These are phyloP conservation scores for Heteronetta atricapilla DNA, from an alignment of 2,113 vertebrate genomes.

Conservation along the genomic window DNA sequence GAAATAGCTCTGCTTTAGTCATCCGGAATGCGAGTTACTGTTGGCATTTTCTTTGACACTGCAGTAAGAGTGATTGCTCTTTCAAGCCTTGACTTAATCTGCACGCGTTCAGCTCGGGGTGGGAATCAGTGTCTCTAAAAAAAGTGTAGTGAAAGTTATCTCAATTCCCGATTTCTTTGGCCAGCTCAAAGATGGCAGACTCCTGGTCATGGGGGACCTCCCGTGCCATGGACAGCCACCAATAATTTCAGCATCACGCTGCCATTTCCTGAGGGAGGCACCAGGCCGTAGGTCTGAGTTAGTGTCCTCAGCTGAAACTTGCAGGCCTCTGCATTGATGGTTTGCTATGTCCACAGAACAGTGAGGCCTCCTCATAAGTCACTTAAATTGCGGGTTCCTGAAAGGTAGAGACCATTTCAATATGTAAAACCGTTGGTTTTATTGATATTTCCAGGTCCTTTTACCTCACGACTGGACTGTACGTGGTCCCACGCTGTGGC, in stretches of 20 bases:
- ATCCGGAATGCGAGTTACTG: background rate
- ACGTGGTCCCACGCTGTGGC: no score
- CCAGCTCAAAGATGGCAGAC: background rate
- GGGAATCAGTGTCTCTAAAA: background rate
- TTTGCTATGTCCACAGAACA: constrained; percentile 25
- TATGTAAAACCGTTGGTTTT: constrained; percentile 14
- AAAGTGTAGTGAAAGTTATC: background rate
- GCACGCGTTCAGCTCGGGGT: background rate
- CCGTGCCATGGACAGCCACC: background rate
- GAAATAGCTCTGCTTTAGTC: constrained; percentile 1
- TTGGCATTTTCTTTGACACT: background rate
- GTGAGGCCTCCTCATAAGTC: constrained; percentile 47
- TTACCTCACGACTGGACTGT: background rate
- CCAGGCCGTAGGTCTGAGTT: constrained; percentile 52
- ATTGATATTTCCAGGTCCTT: constrained; percentile 7
- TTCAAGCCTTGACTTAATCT: background rate
- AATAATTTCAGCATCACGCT: constrained; percentile 46
- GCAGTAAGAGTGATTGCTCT: background rate
- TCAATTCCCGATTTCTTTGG: background rate
- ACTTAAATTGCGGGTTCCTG: constrained; percentile 5
- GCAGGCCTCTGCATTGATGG: background rate
- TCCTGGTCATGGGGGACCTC: background rate
- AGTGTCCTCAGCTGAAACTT: constrained; percentile 45
- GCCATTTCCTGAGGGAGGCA: constrained; percentile 49
- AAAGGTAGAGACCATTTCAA: constrained; percentile 29